Evolutionary conservation across 2,113 vertebrate genomes (phyloP), one percentile per base, ranked within the genome.

Genomic region (Alces alces): DNA sequence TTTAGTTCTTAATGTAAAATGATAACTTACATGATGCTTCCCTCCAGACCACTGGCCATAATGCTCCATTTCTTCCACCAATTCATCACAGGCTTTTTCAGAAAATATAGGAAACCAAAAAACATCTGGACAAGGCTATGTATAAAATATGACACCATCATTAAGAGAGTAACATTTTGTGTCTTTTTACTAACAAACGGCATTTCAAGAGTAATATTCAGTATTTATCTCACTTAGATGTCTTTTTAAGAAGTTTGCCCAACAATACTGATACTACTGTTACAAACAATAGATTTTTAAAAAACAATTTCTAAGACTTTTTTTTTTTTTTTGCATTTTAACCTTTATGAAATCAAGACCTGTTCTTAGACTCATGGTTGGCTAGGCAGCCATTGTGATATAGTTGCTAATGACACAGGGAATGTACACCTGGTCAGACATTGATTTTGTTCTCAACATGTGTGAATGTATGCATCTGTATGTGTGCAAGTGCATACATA

Each of bases 101-200:
- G 99, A 99, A 98, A 99, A 99, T 97, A 99, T 99, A 10, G 99
- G 99, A 98, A 99, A 99, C 99, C 99, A 99, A 98, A 99, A 99
- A 28, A 99, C 99, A 99, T 99, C 99, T 97, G 99, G 99, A 98
- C 99, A 99, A 1, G 99, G 99, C 99, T 99, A 98, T 16, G 98
- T 99, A 98, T 43, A 98, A 98, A 15, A 94, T 3, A 80, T 16
- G 0, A 27, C 4, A 16, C 43, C 27, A 80, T 15, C 50, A 27
- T 93, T 45, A 97, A 54, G 50, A 87, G n/a, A 61, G 5, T 14
- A 52, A 50, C 23, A 93, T 57, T 84, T 5, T 86, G 54, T 58
- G 30, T 39, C 92, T 89, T 93, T 90, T 55, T 93, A 52, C 5
- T 86, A 80, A 36, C 89, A 82, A 86, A 47, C 4, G 45, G 55